A percentile compares a stretch with the other conserved stretches of the same genome.
These are phyloP conservation scores for Sebastolobus altivelis DNA, from an alignment of 2,797 vertebrate species.

Conservation along the genomic window DNA sequence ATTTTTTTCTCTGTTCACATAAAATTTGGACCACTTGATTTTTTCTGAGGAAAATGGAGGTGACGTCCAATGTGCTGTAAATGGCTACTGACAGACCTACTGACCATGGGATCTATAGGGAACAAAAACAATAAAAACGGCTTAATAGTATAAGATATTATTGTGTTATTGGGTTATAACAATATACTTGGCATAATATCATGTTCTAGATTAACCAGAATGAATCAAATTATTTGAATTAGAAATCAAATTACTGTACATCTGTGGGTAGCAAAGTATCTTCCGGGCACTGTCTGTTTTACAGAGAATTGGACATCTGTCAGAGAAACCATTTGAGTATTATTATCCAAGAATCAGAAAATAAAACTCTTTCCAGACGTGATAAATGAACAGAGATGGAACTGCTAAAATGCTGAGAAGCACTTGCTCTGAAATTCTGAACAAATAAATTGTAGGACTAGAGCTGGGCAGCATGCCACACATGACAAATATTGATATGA, in stretches of 20 bases:
- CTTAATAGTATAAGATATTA: background rate
- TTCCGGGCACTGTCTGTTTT: background rate
- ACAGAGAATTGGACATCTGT: slow-evolving; percentile 12
- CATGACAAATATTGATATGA: slow-evolving; percentile 4
- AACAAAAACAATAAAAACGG: background rate
- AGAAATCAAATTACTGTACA: background rate
- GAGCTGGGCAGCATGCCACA: background rate
- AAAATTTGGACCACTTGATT: background rate
- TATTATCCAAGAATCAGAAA: slow-evolving; percentile 1
- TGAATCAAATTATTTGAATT: background rate
- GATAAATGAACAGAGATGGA: slow-evolving; percentile 15
- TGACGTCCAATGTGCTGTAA: background rate
- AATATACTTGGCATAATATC: background rate
- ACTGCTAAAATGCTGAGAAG: background rate
- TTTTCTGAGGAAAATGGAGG: background rate
- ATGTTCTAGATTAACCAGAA: background rate
- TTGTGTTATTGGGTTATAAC: background rate
- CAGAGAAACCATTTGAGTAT: slow-evolving; percentile 8
- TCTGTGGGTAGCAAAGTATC: background rate
- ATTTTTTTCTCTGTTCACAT: background rate
- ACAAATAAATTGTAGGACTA: background rate
- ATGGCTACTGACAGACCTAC: background rate
- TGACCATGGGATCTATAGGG: background rate
- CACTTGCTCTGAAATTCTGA: slow-evolving; percentile 1
- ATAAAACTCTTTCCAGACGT: background rate